Percentiles rank a stretch among this genome's conserved stretches.
phyloP scores from a whole-genome alignment of 2,888 invertebrate species.

The Ophioninae sp. region DNA sequence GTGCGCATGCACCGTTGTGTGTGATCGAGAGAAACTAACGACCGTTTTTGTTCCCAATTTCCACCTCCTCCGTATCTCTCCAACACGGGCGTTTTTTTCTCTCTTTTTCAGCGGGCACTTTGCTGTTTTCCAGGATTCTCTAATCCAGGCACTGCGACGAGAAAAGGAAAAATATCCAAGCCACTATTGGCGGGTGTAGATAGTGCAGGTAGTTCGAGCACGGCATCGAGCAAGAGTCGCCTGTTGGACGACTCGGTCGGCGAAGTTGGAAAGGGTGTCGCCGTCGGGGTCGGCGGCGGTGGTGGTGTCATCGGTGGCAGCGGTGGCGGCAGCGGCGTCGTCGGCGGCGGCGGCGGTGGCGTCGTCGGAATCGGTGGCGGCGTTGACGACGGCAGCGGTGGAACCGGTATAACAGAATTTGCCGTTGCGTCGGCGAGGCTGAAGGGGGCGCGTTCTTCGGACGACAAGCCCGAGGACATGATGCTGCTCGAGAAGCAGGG shows the following conservation, averaged over 20 bases:
- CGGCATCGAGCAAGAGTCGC: constrained; percentile 79
- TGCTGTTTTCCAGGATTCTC: constrained; percentile 93
- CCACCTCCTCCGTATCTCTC: constrained; percentile 80
- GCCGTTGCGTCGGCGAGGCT: constrained; percentile 74
- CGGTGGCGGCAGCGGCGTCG: constrained; percentile 81
- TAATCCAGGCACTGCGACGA: constrained; percentile 88
- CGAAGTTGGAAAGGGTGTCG: constrained; percentile 65
- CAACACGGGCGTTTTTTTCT: constrained; percentile 81
- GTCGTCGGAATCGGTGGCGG: constrained; percentile 75
- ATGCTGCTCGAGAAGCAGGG: constrained; percentile 90
- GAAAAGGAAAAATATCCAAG: constrained; percentile 90
- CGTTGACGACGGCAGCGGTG: constrained; percentile 75
- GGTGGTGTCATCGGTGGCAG: constrained; percentile 79
- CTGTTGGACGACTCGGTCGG: constrained; percentile 77
- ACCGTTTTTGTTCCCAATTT: constrained; percentile 70
- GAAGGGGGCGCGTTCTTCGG: constrained; percentile 75
- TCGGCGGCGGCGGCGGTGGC: constrained; percentile 80
- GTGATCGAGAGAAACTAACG: constrained; percentile 81
- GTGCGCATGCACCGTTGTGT: constrained; percentile 81
- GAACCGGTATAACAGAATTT: constrained; percentile 80
- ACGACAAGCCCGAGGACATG: constrained; percentile 86
- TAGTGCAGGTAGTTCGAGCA: constrained; percentile 79
- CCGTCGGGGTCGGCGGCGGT: constrained; percentile 81
- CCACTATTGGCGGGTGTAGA: constrained; percentile 87
- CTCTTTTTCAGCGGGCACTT: constrained; percentile 90